These are phyloP conservation scores for Eciton burchellii DNA, from an alignment of 1,140 invertebrate species.

Conservation along the genomic window DNA sequence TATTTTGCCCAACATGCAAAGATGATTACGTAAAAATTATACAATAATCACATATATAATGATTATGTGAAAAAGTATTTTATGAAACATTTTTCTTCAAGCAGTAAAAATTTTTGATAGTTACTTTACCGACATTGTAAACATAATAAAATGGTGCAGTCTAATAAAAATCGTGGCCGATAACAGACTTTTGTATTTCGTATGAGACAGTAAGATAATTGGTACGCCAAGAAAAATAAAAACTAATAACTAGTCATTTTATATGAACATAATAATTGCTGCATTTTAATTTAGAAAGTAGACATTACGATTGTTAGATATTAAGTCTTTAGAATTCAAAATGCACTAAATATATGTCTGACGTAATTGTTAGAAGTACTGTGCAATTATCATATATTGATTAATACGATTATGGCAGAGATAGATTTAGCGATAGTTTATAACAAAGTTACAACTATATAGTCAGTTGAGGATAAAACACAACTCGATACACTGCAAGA, in stretches of 20 bases:
- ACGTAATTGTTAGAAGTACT: background rate
- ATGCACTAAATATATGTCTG: background rate
- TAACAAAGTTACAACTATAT: background rate
- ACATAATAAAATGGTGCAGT: no score
- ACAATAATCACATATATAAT: no score
- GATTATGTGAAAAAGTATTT: no score
- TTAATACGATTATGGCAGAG: background rate
- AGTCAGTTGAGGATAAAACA: background rate
- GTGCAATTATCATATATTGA: background rate
- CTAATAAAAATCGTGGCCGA: no score
- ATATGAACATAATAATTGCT: background rate
- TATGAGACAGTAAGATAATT: conserved; percentile 37
- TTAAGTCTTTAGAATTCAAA: conserved; percentile 16
- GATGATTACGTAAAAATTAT: no score
- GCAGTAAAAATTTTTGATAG: no score
- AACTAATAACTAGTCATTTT: conserved; percentile 11
- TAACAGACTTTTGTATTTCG: no score
- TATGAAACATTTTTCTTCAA: no score
- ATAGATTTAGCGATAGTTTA: background rate
- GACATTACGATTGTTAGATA: background rate
- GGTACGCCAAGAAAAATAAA: conserved; percentile 1
- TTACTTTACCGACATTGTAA: no score
- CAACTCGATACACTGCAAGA: conserved; percentile 16
- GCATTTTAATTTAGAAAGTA: background rate
- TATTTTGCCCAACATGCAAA: no score